phyloP scores from a whole-genome alignment of 2,888 invertebrate species.

The Tethea ocularis region DNA sequence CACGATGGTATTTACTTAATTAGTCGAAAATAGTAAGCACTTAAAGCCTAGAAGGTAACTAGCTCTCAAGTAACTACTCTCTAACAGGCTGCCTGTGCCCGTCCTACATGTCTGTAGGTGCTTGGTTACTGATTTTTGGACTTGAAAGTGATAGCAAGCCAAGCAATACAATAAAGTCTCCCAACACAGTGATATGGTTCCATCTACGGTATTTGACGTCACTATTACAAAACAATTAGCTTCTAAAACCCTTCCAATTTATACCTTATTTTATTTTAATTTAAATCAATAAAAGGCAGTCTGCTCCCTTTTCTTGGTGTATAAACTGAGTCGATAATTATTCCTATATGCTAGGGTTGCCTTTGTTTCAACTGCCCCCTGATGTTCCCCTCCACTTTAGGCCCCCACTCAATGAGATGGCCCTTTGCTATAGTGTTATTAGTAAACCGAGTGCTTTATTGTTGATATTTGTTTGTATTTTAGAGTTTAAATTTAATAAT shows the following conservation, averaged over 20 bases:
- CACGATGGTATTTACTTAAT: too few species aligned
- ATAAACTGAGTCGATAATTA: slow-evolving; percentile 73
- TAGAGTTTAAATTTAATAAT: background rate
- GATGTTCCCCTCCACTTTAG: slow-evolving; percentile 52
- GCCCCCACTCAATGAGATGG: slow-evolving; percentile 63
- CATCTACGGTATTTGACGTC: too few species aligned
- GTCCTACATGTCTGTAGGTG: too few species aligned
- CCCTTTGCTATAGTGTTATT: slow-evolving; percentile 69
- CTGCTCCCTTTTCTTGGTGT: slow-evolving; percentile 54
- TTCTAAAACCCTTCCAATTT: background rate
- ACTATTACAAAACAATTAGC: too few species aligned
- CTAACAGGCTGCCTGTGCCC: too few species aligned
- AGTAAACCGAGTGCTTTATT: slow-evolving; percentile 57
- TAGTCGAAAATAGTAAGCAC: too few species aligned
- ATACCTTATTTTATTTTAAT: slow-evolving; percentile 22
- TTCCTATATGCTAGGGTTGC: slow-evolving; percentile 58
- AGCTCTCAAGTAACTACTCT: too few species aligned
- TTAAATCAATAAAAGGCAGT: slow-evolving; percentile 62
- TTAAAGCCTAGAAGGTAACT: too few species aligned
- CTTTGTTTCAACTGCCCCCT: slow-evolving; percentile 67
- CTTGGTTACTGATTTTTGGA: too few species aligned
- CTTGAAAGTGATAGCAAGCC: too few species aligned
- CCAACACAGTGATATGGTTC: too few species aligned
- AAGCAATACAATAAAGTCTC: too few species aligned
- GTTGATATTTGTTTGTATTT: slow-evolving; percentile 5